Conservation (phyloP, 64 coral and sea anemone genomes). For the Montipora efflorescens region DNA sequence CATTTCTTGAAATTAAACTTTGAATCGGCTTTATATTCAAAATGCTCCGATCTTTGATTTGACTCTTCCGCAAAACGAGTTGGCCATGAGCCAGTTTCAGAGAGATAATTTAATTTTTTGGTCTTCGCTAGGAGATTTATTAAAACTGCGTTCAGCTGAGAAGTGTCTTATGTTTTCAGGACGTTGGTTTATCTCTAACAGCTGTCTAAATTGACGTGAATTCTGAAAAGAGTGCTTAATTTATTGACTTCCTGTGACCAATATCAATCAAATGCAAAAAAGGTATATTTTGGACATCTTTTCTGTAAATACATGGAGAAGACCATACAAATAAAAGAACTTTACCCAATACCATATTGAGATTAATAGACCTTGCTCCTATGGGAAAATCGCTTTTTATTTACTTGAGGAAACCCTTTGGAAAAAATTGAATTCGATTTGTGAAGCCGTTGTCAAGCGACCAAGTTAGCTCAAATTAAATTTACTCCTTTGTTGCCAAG, state of each 20-base stretch:
- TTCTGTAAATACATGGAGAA: neutral
- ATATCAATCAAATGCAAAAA: neutral
- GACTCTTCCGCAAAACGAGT: neutral
- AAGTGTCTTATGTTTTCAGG: neutral
- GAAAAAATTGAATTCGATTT: neutral
- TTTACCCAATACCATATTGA: neutral
- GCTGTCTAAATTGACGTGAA: constrained; percentile 22
- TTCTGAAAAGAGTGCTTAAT: constrained; percentile 15
- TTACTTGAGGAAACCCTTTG: neutral
- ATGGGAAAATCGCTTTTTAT: neutral
- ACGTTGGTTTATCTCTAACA: constrained; percentile 28
- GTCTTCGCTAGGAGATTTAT: neutral
- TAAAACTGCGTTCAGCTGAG: neutral
- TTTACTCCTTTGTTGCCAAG: neutral
- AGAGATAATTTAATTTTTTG: neutral
- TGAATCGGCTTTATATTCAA: neutral
- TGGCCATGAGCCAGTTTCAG: neutral
- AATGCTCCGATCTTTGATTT: neutral
- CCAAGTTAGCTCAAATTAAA: neutral
- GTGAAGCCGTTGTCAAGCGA: neutral
- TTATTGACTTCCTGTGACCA: neutral
- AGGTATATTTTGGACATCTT: constrained; percentile 29
- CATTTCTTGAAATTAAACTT: neutral
- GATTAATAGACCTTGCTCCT: constrained; percentile 15
- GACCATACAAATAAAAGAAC: neutral